These are phyloP conservation scores for Drosophila atripex DNA, from an alignment of 2,888 invertebrate species.

Conservation along the genomic window DNA sequence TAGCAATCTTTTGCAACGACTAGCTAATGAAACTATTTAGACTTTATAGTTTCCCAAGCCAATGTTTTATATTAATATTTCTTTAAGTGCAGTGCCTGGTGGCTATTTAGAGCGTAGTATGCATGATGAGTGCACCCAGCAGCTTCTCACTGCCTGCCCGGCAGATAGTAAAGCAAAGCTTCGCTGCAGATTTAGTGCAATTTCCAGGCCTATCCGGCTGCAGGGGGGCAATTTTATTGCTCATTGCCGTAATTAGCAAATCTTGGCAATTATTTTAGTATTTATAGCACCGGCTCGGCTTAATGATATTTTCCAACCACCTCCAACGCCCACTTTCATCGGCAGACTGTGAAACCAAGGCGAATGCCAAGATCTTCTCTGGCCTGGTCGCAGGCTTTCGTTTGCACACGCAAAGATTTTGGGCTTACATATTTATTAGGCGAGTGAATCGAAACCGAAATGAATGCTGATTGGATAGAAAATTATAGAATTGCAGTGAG, in stretches of 20 bases:
- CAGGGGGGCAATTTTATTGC: slow-evolving; percentile 60
- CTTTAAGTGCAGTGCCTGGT: slow-evolving; percentile 38
- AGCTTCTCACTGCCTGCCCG: slow-evolving; percentile 20
- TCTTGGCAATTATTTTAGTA: slow-evolving; percentile 69
- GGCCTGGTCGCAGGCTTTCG: slow-evolving; percentile 22
- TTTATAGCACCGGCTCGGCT: slow-evolving; percentile 52
- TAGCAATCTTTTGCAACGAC: too few species aligned
- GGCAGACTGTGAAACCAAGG: slow-evolving; percentile 40
- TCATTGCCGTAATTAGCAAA: slow-evolving; percentile 74
- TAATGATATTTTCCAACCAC: slow-evolving; percentile 57
- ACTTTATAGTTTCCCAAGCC: too few species aligned
- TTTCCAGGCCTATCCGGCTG: slow-evolving; percentile 33
- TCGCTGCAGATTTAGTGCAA: slow-evolving; percentile 82
- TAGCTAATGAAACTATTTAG: too few species aligned
- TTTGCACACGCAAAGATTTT: slow-evolving; percentile 64
- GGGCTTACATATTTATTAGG: slow-evolving; percentile 46
- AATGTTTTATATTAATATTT: background rate
- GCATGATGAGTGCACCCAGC: slow-evolving; percentile 64
- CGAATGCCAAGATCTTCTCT: slow-evolving; percentile 11
- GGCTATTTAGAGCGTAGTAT: slow-evolving; percentile 80
- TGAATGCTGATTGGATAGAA: slow-evolving; percentile 48
- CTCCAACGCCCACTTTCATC: slow-evolving; percentile 79
- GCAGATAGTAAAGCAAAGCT: slow-evolving; percentile 66
- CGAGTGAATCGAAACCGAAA: slow-evolving; percentile 66
- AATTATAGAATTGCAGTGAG: slow-evolving; percentile 47